Base-by-base conservation (phyloP, 2,797 vertebrate species). In the Natrix natrix region DNA sequence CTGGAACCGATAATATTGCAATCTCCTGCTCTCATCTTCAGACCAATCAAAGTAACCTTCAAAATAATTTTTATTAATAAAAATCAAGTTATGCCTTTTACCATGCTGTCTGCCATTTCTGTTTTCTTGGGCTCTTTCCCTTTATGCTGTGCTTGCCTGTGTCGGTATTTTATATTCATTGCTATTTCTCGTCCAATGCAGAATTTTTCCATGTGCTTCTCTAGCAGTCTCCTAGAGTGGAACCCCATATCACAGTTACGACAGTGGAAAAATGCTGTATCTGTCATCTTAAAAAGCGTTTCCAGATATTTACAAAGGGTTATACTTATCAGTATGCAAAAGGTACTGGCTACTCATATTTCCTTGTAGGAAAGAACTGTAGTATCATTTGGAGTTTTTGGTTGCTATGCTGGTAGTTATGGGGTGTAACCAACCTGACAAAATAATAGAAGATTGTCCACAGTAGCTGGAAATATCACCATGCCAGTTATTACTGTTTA, bases 141-240 rank as follows among this genome's bases (percentile, higher is more conserved):
- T 37, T 86, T 63, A 43, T 43, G n/a, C 11, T 55, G 26, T 63
- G 43, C 11, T 32, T 91, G 69, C 52, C 90, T n/a, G 14, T 91
- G 88, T 6, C 12, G 56, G 48, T 89, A 37, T 91, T 48, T 91
- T 57, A 52, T 32, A 89, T 88, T 37, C 3, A 22, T 55, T 86
- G 60, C 17, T 14, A 90, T 86, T 86, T 91, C 93, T 89, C 26
- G 8, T 66, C 93, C 93, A 43, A 93, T 91, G 69, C 93, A 93
- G 69, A 93, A 93, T 89, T 89, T 93, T 66, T 91, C 93, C 32
- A 52, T 66, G 37, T 93, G 93, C 54, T 93, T 93, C 26, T 91
- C 69, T 66, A 93, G 87, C 69, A 93, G 93, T 26, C 28, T 59
- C 54, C 87, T 89, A 52, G 90, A 91, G 37, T 28, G 69, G 52